Percentiles rank a stretch among this genome's conserved stretches.
phyloP scores from a whole-genome alignment of 2,113 vertebrate genomes.

The Seriola dumerili region DNA sequence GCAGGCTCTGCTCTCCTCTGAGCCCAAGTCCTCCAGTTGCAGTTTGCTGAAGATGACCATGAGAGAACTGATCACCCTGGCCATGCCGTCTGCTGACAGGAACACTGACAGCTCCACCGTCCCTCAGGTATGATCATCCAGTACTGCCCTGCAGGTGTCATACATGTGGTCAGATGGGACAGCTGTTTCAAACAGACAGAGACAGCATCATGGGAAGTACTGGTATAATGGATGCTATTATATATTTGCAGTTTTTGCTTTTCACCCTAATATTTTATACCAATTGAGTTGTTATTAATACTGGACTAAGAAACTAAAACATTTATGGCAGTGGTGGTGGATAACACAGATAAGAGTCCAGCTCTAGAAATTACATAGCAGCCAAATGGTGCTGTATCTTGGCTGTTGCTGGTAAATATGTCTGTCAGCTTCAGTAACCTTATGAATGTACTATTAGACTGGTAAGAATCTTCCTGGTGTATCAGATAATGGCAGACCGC shows the following conservation, averaged over 20 bases:
- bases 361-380: not conserved
- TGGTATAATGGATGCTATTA: not conserved
- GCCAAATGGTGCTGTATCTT: not conserved
- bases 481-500: not conserved
- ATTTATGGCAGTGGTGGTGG: not conserved
- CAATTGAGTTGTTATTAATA: no score
- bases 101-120: constrained; percentile 84
- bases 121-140: constrained; percentile 87
- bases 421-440: not conserved
- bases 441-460: not conserved
- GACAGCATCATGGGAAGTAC: not conserved
- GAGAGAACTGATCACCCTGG: constrained; percentile 90
- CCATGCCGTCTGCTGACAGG: constrained; percentile 79
- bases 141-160: not conserved
- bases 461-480: not conserved
- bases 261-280: not conserved
- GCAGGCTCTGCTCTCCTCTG: constrained; percentile 94
- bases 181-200: not conserved
- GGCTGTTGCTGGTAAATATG: not conserved
- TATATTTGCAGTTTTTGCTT: not conserved
- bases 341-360: not conserved
- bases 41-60: constrained; percentile 93
- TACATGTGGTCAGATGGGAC: not conserved
- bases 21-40: constrained; percentile 92
- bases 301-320: no score